Evolutionary conservation across 2,888 invertebrate species (phyloP), one percentile per base, ranked within the genome.

Genomic region (Ectemnius lituratus): DNA sequence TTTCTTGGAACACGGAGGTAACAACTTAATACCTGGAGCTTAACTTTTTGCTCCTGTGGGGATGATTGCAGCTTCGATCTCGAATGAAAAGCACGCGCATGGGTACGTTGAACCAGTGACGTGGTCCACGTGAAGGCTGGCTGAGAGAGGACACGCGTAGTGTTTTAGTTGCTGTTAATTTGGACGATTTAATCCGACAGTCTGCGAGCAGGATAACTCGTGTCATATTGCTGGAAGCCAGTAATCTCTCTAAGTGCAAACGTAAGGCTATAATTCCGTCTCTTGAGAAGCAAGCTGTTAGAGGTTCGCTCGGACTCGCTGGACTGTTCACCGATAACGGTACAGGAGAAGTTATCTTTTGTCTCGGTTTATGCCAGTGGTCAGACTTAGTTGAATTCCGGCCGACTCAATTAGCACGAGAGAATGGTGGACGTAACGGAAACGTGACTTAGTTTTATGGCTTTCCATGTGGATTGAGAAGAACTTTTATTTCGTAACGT

Each of bases 221-320:
- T 6, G 11, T 62, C 45, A 45, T 14, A 46, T n/a, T 23, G 20
- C 64, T 27, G 59, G 23, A 28, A n/a, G 13, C 49, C 60, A n/a
- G 28, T 62, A 65, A 58, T 74, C 69, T 47, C 62, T 49, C 74
- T 58, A 65, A 67, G 56, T 69, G 64, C 58, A 63, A 56, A 71
- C 52, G 59, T 81, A 81, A 81, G 73, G 79, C 70, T 66, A 62
- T 56, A 62, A 4, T 69, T 72, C 67, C 46, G 68, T 23, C 16
- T 68, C 58, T 20, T 73, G 73, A 78, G 71, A 75, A 66, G 57
- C 57, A 70, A 67, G 62, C 79, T 73, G 73, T 69, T 79, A 76
- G 78, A 60, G 70, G 62, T 68, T 67, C 62, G 62, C 58, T 16
- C 58, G 57, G 37, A 61, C 65, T 67, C 60, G 70, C 66, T 46